A percentile compares a stretch with the other conserved stretches of the same genome.
Evolutionary conservation across 2,113 vertebrate genomes (phyloP).

Genomic region (Anser brachyrhynchus): DNA sequence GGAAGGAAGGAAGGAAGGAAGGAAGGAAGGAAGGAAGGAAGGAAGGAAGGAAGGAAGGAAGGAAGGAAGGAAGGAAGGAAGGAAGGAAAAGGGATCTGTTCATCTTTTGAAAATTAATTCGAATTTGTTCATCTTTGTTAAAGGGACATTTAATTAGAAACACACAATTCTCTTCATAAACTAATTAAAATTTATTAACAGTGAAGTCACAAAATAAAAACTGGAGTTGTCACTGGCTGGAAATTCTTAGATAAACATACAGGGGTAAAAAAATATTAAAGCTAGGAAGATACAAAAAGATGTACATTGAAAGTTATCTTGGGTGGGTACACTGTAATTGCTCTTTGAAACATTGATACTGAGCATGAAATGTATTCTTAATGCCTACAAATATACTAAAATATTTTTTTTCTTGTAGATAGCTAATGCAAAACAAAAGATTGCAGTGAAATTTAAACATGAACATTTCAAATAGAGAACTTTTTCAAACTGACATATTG

Average conservation of each 20-base stretch:
- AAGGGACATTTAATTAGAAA: neutral
- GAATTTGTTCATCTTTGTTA: neutral
- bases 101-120: neutral
- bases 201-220: neutral
- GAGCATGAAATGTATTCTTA: neutral
- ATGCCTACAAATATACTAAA: neutral
- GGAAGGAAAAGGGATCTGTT: no score
- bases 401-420: neutral
- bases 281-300: neutral
- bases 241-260: neutral
- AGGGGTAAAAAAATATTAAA: neutral
- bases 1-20: no score
- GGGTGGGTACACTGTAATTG: neutral
- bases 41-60: neutral
- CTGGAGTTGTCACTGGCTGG: neutral
- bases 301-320: neutral
- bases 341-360: neutral
- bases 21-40: no score
- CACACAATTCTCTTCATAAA: neutral
- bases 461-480: neutral
- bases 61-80: neutral
- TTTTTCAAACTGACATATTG: neutral
- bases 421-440: neutral
- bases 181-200: neutral
- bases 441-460: neutral